Percentiles rank a stretch among this genome's conserved stretches.
Conservation (phyloP, 2,797 vertebrate species). For the Furcifer pardalis region DNA sequence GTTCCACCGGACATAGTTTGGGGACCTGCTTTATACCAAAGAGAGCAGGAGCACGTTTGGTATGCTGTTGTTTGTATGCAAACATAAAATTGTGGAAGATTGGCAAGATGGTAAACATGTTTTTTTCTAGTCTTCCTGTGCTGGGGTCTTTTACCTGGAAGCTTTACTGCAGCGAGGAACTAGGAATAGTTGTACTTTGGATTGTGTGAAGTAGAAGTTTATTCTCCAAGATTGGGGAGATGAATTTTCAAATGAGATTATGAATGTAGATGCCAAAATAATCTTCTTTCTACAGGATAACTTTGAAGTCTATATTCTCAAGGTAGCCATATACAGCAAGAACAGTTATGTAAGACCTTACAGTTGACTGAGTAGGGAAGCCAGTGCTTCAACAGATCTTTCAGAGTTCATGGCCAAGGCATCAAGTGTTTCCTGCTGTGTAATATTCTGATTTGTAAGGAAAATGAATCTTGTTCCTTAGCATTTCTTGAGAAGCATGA, state of each 20-base stretch:
- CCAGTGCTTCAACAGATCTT: not conserved
- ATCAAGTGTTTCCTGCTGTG: not conserved
- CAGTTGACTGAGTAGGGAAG: not conserved
- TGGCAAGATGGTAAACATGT: not conserved
- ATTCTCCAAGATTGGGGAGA: too few species aligned
- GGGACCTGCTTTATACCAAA: too few species aligned
- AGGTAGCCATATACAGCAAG: not conserved
- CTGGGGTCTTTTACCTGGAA: not conserved
- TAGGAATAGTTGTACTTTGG: too few species aligned
- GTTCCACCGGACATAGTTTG: too few species aligned
- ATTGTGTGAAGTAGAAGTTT: too few species aligned
- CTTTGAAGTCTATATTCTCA: too few species aligned
- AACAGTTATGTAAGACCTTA: not conserved
- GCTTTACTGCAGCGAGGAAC: not conserved
- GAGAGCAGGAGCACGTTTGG: not conserved
- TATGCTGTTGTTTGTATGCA: not conserved
- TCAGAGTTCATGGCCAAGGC: too few species aligned
- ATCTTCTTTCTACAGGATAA: too few species aligned
- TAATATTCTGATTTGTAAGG: not conserved
- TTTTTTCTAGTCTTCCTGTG: not conserved
- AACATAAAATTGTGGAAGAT: not conserved
- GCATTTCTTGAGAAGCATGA: not conserved
- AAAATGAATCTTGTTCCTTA: fast-evolving
- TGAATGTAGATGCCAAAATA: too few species aligned
- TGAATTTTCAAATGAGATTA: too few species aligned